These are phyloP conservation scores for Cirrhinus molitorella DNA, from an alignment of 2,797 vertebrate genomes.

Conservation along the genomic window DNA sequence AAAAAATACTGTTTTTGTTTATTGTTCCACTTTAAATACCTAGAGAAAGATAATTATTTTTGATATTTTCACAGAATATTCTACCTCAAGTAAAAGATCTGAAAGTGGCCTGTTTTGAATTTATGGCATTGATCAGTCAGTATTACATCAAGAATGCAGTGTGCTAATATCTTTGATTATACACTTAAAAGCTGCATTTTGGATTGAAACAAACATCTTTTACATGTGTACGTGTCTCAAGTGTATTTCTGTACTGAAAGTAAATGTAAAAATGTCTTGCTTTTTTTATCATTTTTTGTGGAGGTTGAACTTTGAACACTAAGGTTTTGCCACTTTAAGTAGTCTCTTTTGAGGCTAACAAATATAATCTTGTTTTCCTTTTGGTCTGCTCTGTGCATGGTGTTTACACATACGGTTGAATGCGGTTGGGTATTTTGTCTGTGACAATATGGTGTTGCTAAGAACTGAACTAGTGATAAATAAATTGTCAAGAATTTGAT, in stretches of 20 bases:
- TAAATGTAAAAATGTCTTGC: neutral
- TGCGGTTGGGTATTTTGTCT: conserved; percentile 26
- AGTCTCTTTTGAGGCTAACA: conserved; percentile 1
- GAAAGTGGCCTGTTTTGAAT: neutral
- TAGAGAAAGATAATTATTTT: conserved; percentile 34
- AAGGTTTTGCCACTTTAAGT: conserved; percentile 22
- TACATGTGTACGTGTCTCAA: neutral
- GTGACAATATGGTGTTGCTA: conserved; percentile 10
- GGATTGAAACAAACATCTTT: neutral
- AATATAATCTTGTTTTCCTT: conserved; percentile 6
- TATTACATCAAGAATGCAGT: neutral
- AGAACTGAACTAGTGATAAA: conserved; percentile 32
- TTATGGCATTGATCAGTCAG: neutral
- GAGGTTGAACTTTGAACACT: conserved; percentile 9
- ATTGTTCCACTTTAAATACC: conserved; percentile 17
- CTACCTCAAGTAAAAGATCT: conserved; percentile 39
- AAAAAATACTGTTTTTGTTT: neutral
- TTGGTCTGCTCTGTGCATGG: conserved; percentile 1
- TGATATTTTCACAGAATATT: conserved; percentile 22
- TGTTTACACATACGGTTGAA: conserved; percentile 24
- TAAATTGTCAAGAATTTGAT: neutral
- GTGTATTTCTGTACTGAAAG: conserved; percentile 3
- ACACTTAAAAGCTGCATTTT: conserved; percentile 11
- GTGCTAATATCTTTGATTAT: neutral
- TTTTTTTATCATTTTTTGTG: neutral